Evolutionary conservation across 2,888 invertebrate species (phyloP), one percentile per base, ranked within the genome.

Genomic region (Zygogramma bicolorata): DNA sequence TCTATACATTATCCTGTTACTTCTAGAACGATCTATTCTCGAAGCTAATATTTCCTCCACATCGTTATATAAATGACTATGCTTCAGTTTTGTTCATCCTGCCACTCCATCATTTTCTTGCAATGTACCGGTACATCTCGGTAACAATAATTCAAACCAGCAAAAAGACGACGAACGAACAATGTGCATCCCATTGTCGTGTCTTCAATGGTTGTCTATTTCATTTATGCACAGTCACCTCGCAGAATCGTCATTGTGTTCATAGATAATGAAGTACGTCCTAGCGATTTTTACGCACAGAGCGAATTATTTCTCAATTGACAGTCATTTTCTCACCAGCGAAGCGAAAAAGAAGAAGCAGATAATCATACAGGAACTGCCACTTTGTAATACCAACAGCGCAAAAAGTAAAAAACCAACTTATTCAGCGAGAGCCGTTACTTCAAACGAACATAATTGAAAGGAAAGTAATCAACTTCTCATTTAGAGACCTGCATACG

Each of bases 221-320:
- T 22, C 27, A 18, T 53, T 53, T 53, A 53, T 53, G 53, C 53
- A 53, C 25, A 10, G 53, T 53, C 53, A 53, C 7, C 25, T 27
- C n/a, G 53, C n/a, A 53, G 27, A 25, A 53, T 27, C 25, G n/a
- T 25, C 27, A n/a, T 27, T 5, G 53, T 53, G 5, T 53, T 53
- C 25, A n/a, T 27, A 6, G 27, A 53, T 25, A n/a, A n/a, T 25
- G 27, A 10, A 53, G 27, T 25, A 25, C 53, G n/a, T 25, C 53
- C 13, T n/a, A 53, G 13, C 53, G 13, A 53, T 53, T 53, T 53
- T 53, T 53, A 53, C 53, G 25, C 7, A 27, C 25, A n/a, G 53
- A 25, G 25, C 53, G 53, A 53, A 53, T 53, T 53, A 53, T 53
- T 18, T n/a, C 27, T 25, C 53, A 53, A 53, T 53, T 53, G 53